Base-by-base conservation (phyloP, 2,797 vertebrate genomes). In the Coendou prehensilis region DNA sequence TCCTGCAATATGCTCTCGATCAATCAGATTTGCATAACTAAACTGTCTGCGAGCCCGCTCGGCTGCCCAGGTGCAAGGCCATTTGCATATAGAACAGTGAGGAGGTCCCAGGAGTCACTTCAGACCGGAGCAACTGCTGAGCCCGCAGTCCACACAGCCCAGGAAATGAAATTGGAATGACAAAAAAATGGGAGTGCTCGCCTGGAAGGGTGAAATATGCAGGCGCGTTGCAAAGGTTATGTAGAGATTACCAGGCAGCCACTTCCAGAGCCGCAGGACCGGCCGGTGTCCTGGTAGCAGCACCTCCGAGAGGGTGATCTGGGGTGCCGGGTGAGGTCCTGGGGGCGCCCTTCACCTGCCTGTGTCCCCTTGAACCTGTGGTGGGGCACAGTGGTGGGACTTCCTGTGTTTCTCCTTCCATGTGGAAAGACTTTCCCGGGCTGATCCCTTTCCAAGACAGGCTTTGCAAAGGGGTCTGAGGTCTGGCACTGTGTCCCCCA, bases 1-100 rank as follows among this genome's bases (percentile, higher is more conserved):
- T 99, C 99, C 99, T 98, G 99, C 99, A 99, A 99, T 99, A 99
- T 99, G 99, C 99, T 99, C 99, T 99, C 99, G 99, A 99, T 99
- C 99, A 99, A 99, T 99, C 99, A 99, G 99, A 99, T 99, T 99
- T 99, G 99, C 99, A 99, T 99, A 99, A 99, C 99, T 99, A 99
- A 99, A 99, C 99, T 99, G 99, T 99, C 99, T 99, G 99, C 99
- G 99, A 99, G 99, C 99, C 99, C 99, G 99, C 99, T 99, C 99
- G 97, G 99, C 99, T 99, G 99, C 99, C 99, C 99, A 99, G 99
- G 99, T 99, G 99, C 99, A 99, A 99, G 99, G 98, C 98, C 99
- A 99, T 99, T 99, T 99, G 99, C 99, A 99, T 99, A 99, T 99
- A 99, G 99, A 99, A 99, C 99, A 99, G 99, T 99, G 99, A 99